Conservation (phyloP, 2,797 vertebrate genomes). For the Manis pentadactyla region DNA sequence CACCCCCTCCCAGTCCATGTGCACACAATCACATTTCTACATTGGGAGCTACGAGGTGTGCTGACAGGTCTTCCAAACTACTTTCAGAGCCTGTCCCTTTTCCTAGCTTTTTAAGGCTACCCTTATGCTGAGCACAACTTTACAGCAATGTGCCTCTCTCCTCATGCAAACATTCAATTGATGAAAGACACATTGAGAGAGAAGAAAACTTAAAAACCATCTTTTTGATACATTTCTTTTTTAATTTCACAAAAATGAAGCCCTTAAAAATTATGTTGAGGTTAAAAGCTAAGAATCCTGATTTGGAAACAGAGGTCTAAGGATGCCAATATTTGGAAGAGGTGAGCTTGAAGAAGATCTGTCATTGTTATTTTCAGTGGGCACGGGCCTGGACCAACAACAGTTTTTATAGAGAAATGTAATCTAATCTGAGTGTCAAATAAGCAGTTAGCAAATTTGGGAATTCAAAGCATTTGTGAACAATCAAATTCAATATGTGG, state of each 20-base stretch:
- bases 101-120: not conserved
- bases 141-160: not conserved
- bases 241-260: conserved; percentile 33
- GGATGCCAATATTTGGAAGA: not conserved
- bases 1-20: too few relatives aligned
- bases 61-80: not conserved
- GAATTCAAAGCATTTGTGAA: not conserved
- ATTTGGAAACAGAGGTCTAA: conserved; percentile 1
- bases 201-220: not conserved
- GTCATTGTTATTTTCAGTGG: not conserved
- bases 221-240: not conserved
- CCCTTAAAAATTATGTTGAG: not conserved
- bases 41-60: not conserved
- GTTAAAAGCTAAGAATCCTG: not conserved
- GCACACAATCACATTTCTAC: not conserved
- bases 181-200: not conserved
- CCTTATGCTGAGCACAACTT: not conserved
- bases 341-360: not conserved
- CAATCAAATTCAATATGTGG: not conserved
- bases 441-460: conserved; percentile 17
- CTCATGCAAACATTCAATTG: not conserved
- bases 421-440: not conserved
- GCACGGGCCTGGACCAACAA: not conserved
- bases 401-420: not conserved
- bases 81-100: not conserved